Evolutionary conservation across 2,797 vertebrate species (phyloP).

Genomic region (Acanthis flammea): DNA sequence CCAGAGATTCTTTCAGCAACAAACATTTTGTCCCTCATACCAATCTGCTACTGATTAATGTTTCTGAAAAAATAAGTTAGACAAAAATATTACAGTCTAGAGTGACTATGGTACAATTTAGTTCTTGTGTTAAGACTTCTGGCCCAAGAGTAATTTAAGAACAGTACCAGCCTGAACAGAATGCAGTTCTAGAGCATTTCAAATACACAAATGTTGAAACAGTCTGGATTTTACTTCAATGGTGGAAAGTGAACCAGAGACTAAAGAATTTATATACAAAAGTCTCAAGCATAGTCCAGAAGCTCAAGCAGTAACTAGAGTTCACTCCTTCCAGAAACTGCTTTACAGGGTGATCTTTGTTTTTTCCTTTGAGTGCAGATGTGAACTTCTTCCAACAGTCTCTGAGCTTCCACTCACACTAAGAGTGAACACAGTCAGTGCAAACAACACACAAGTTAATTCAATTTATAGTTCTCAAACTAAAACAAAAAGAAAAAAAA

Average conservation of each 20-base stretch:
- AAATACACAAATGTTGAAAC: not conserved
- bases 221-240: not conserved
- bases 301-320: not conserved
- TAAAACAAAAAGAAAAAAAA: not conserved
- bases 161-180: not conserved
- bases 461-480: conserved; percentile 11
- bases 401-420: not conserved
- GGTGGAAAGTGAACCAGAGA: not conserved
- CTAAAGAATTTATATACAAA: not conserved
- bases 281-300: not conserved
- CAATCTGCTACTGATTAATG: not conserved
- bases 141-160: not conserved
- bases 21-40: not conserved
- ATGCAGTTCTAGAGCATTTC: not conserved
- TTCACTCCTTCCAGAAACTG: not conserved
- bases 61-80: conserved; percentile 29
- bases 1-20: not conserved
- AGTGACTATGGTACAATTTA: not conserved
- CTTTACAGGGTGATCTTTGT: not conserved
- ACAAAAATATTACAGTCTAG: conserved; percentile 1
- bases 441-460: conserved; percentile 1
- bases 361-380: not conserved
- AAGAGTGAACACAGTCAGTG: conserved; percentile 16
- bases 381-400: not conserved
- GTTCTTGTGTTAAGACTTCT: conserved; percentile 9